A percentile compares a stretch with the other conserved stretches of the same genome.
phyloP scores from a whole-genome alignment of 2,113 vertebrate genomes.

The Lipophrys pholis region DNA sequence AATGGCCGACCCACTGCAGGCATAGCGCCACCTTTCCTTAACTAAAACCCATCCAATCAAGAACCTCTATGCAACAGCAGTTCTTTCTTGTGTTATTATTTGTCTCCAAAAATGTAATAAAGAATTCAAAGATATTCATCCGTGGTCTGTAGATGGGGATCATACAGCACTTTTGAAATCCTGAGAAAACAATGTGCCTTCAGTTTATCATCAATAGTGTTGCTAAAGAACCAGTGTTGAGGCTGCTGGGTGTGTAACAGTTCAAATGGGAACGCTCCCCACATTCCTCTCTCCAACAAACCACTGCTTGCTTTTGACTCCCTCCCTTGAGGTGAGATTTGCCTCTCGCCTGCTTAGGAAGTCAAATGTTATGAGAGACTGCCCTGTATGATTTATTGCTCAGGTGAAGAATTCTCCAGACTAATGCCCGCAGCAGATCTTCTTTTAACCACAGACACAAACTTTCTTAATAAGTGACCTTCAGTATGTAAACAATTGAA shows the following conservation, averaged over 20 bases:
- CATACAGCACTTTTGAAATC: not conserved
- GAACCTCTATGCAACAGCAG: too few relatives aligned
- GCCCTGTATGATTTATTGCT: conserved; percentile 15
- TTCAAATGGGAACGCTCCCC: conserved; percentile 33
- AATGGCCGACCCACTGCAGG: too few relatives aligned
- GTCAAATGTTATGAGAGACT: conserved; percentile 39
- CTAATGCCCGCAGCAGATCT: conserved; percentile 10
- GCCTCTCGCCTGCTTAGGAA: conserved; percentile 11
- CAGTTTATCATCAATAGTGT: not conserved
- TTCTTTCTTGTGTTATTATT: too few relatives aligned
- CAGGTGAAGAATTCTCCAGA: conserved; percentile 22
- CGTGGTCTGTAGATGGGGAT: not conserved
- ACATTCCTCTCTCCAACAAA: conserved; percentile 59
- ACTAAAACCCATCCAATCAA: too few relatives aligned
- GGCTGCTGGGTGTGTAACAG: conserved; percentile 22
- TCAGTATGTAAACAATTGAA: not conserved
- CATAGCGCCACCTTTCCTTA: too few relatives aligned
- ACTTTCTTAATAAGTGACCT: not conserved
- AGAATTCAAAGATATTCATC: not conserved
- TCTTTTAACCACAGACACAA: not conserved
- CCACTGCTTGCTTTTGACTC: conserved; percentile 56
- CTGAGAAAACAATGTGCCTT: not conserved
- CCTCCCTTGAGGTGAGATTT: conserved; percentile 38
- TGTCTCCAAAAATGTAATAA: too few relatives aligned
- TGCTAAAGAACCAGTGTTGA: conserved; percentile 5